Conservation (phyloP, 2,888 invertebrate species). For the Chalcis sispes region DNA sequence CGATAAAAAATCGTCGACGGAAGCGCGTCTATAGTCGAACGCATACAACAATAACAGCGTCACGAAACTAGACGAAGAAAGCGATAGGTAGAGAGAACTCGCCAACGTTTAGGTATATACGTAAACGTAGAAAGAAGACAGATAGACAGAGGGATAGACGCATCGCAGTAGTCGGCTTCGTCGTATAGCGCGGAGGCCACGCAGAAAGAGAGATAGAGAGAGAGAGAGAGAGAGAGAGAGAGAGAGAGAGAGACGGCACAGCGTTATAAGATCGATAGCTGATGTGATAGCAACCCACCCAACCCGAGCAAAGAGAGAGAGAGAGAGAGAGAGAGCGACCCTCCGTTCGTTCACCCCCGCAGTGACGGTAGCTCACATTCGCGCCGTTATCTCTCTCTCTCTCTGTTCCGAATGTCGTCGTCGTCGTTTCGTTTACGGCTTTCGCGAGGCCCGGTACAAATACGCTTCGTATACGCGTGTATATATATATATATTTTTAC, state of each 20-base stretch:
- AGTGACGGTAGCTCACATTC: conserved; percentile 69
- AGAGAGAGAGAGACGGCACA: conserved; percentile 63
- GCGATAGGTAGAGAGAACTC: too few relatives aligned
- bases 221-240: conserved; percentile 36
- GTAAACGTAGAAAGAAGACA: neutral
- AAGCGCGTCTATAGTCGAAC: too few relatives aligned
- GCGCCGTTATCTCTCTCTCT: conserved; percentile 76
- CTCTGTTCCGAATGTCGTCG: conserved; percentile 76
- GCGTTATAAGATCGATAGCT: conserved; percentile 76
- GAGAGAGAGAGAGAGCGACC: too few relatives aligned
- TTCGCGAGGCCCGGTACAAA: conserved; percentile 30
- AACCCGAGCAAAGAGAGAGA: too few relatives aligned
- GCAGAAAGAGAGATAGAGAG: conserved; percentile 45
- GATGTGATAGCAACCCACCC: conserved; percentile 75
- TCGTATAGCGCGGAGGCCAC: too few relatives aligned
- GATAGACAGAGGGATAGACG: conserved; percentile 14
- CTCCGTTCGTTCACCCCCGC: conserved; percentile 76
- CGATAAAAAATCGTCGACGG: too few relatives aligned
- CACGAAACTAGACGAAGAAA: too few relatives aligned
- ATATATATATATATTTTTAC: conserved; percentile 44
- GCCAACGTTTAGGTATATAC: neutral
- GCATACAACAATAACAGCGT: too few relatives aligned
- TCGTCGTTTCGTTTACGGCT: conserved; percentile 74
- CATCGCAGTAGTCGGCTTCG: too few relatives aligned
- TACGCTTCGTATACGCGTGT: conserved; percentile 31